phyloP scores from a whole-genome alignment of 2,797 vertebrate species.

The Diglossa cyanea region DNA sequence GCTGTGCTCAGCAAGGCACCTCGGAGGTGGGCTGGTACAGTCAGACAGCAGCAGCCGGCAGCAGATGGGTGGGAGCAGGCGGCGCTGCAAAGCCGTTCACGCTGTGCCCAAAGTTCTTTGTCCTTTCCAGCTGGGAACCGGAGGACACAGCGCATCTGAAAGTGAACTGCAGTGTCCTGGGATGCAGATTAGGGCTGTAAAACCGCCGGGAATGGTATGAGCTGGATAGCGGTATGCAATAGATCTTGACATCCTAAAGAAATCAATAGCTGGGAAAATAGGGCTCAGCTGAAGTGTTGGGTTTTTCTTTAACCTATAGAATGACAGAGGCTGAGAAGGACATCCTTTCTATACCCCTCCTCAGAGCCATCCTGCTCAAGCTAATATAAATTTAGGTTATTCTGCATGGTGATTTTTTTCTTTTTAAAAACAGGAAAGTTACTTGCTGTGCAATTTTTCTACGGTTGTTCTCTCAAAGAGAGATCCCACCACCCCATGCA shows the following conservation, averaged over 20 bases:
- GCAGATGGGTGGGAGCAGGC: neutral
- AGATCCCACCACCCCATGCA: neutral
- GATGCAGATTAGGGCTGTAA: neutral
- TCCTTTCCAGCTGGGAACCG: neutral
- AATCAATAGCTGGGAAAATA: neutral
- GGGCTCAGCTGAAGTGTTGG: neutral
- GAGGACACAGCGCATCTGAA: neutral
- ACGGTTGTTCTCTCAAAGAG: neutral
- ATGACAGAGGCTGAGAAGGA: neutral
- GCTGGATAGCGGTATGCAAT: neutral
- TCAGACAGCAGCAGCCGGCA: neutral
- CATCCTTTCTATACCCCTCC: neutral
- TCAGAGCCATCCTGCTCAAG: neutral
- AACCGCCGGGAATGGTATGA: neutral
- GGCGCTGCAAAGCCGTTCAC: neutral
- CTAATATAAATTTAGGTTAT: neutral
- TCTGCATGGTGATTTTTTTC: no score
- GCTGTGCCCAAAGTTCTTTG: constrained; percentile 41
- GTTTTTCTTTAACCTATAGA: neutral
- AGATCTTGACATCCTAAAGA: neutral
- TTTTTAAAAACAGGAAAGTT: neutral
- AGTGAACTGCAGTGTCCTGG: neutral
- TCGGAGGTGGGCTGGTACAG: neutral
- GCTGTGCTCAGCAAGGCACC: neutral
- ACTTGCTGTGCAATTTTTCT: neutral